Evolutionary conservation across 2,797 vertebrate genomes (phyloP).

Genomic region (Acanthis flammea): DNA sequence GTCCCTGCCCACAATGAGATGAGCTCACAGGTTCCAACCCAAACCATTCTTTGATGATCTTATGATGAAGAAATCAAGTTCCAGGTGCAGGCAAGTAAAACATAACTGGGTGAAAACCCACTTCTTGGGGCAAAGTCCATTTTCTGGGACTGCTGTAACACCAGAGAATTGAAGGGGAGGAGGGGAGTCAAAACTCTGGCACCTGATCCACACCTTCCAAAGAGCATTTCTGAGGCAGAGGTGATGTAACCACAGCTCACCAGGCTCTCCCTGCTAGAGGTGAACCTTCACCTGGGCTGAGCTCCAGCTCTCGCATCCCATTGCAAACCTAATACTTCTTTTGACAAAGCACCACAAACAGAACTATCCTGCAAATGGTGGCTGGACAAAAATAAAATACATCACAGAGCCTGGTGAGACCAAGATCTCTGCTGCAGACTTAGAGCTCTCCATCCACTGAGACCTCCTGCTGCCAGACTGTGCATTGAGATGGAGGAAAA

Average conservation of each 20-base stretch:
- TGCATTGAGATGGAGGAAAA: neutral
- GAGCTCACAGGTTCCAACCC: neutral
- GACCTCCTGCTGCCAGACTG: neutral
- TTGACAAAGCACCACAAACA: neutral
- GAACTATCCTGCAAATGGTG: neutral
- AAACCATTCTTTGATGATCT: neutral
- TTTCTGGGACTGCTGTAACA: neutral
- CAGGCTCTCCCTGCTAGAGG: neutral
- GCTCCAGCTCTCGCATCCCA: neutral
- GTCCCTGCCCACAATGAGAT: neutral
- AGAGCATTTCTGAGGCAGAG: neutral
- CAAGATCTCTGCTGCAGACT: neutral
- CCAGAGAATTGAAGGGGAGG: neutral
- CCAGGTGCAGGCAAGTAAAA: neutral
- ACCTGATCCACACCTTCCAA: neutral
- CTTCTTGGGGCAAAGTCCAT: neutral
- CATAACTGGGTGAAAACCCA: neutral
- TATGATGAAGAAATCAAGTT: neutral
- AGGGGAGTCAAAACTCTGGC: neutral
- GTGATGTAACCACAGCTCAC: fast-evolving
- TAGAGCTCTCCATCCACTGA: neutral
- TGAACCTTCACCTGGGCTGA: neutral
- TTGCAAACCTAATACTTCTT: neutral
- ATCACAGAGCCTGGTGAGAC: neutral
- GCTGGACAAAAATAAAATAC: neutral